Base-by-base conservation (phyloP, 2,113 vertebrate genomes). In the Pantherophis guttatus region DNA sequence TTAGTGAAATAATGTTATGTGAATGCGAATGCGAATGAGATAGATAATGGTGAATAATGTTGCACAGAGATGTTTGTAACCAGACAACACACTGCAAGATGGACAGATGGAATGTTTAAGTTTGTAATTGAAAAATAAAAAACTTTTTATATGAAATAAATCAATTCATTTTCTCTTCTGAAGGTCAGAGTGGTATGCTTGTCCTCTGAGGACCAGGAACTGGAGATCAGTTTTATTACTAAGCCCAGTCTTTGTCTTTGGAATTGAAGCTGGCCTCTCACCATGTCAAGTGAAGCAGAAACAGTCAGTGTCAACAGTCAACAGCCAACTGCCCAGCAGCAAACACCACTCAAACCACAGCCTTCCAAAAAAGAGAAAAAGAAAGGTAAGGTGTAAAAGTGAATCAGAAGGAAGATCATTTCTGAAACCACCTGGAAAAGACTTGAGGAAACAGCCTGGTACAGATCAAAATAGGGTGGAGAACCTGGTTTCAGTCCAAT, bases 291-390 rank as follows among this genome's bases (percentile, higher is more conserved):
- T 81, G 98, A 98, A 97, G 97, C 97, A 91, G 98, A 98, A 96
- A 95, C 94, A 11, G 95, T 92, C 21, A 93, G 96, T 58, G 50
- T 94, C 8, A 97, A 97, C 2, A 97, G 94, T 93, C 95, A 97
- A 19, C 95, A 81, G 17, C 17, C 33, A 44, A 39, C 98, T 29
- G 98, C 98, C 6, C 97, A 92, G 48, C 97, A 93, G 93, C 97
- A 97, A 3, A 53, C 95, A 10, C 95, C 97, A 93, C 92, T 96
- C 1, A 98, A 97, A 93, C 39, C 93, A 21, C 98, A 98, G 0
- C 95, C 97, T 0, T 98, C 98, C 95, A 99, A 98, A 95, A 99
- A 98, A 29, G 99, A 99, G 93, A 99, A 98, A 97, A 99, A 99
- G 97, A 99, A 98, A 97, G 98, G 97, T 98, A 95, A 92, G 88